These are phyloP conservation scores for Mormyrops boulengeri DNA, from an alignment of 2,797 vertebrate genomes.

Conservation along the genomic window DNA sequence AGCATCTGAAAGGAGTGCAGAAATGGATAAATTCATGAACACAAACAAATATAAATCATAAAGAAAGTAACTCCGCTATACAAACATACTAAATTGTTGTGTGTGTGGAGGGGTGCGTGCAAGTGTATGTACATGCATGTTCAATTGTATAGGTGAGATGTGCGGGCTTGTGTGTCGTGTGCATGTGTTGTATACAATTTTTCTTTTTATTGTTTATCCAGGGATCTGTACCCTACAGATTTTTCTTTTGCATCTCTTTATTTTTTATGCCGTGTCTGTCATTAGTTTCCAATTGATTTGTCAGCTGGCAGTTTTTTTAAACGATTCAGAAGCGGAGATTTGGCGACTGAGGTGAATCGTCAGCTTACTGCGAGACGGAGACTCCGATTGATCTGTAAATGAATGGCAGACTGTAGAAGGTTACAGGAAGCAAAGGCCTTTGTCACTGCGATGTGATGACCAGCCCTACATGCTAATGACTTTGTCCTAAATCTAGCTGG, in stretches of 20 bases:
- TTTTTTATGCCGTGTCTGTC: not conserved
- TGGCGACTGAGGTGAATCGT: not conserved
- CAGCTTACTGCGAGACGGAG: not conserved
- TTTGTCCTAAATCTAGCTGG: not conserved
- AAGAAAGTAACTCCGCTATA: too few relatives aligned
- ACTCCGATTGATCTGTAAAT: constrained; percentile 4
- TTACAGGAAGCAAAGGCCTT: constrained; percentile 31
- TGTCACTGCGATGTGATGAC: not conserved
- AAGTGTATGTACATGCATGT: too few relatives aligned
- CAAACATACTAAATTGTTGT: too few relatives aligned
- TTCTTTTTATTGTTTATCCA: not conserved
- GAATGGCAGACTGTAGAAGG: constrained; percentile 35
- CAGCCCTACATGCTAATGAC: not conserved
- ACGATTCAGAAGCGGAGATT: not conserved
- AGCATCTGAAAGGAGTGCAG: too few relatives aligned
- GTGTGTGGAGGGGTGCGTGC: too few relatives aligned
- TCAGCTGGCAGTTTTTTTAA: not conserved
- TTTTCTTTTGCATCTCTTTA: not conserved
- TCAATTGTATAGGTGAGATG: too few relatives aligned
- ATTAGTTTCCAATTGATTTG: not conserved
- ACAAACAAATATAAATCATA: too few relatives aligned
- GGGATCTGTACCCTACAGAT: not conserved
- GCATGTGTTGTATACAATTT: too few relatives aligned
- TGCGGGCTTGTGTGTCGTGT: too few relatives aligned
- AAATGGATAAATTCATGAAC: too few relatives aligned